Base-by-base conservation (phyloP, 2,888 invertebrate genomes). In the Lobophora halterata region DNA sequence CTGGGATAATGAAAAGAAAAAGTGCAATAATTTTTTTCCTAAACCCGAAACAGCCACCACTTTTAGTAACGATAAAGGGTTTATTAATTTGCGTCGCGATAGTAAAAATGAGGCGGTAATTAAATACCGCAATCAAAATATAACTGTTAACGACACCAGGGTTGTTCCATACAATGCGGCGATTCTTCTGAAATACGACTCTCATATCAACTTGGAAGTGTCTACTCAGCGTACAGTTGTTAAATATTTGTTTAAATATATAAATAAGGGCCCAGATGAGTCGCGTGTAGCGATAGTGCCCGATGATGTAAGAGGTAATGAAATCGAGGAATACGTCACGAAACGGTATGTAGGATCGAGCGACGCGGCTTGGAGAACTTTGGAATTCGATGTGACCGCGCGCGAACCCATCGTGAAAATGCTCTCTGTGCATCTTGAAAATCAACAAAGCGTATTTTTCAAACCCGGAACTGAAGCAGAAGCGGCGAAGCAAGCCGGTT, bases 331-430 rank as follows among this genome's bases (percentile, higher is more conserved):
- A 6, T 35, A 16, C 7, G 21, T 21, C 3, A 41, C 40, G 1
- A 41, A 41, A 10, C 14, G 30, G 0, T 34, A 34, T 3, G 17
- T 34, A 20, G 30, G 30, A 0, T 25, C 34, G 0, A 13, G 30
- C 21, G 40, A 41, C 5, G 40, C 34, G 5, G 30, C 25, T 6
- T 41, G 40, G 34, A 13, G 40, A 12, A 16, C 14, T 0, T 30
- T 34, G 6, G 37, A 31, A n/a, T 38, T 31, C 1, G 31, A 38
- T 4, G 14, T 37, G 5, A 31, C 30, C 9, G 24, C 29, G 5
- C 34, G 40, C 16, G 34, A 40, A 17, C 40, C 40, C 1, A 26
- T 11, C 5, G 40, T 30, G 1, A 20, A 34, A 12, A 24, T 26
- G 7, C 5, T 40, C 2, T 6, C 35, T 1, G 27, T 28, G 1